These are phyloP conservation scores for Clusia tigrina DNA, from an alignment of 2,888 invertebrate species.

Conservation along the genomic window DNA sequence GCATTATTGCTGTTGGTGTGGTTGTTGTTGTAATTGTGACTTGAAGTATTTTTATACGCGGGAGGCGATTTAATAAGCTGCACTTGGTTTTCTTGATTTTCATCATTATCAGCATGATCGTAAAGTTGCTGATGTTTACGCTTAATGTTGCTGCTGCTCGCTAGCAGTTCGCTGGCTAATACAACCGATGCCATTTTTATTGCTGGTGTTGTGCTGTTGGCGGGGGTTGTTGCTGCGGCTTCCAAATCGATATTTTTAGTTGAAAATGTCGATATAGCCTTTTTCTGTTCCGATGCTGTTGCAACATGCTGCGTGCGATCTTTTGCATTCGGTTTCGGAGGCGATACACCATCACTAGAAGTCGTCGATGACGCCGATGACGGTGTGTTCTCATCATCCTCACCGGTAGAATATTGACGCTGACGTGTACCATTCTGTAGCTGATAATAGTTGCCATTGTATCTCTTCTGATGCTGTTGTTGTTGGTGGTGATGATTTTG, in stretches of 20 bases:
- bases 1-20: slow-evolving; percentile 34
- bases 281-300: slow-evolving; percentile 47
- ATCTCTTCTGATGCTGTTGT: slow-evolving; percentile 38
- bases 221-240: slow-evolving; percentile 44
- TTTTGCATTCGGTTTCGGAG: slow-evolving; percentile 44
- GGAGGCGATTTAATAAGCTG: slow-evolving; percentile 66
- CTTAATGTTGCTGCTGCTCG: slow-evolving; percentile 49
- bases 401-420: slow-evolving; percentile 55
- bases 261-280: slow-evolving; percentile 58
- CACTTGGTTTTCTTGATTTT: slow-evolving; percentile 59
- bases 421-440: slow-evolving; percentile 40
- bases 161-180: slow-evolving; percentile 48
- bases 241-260: slow-evolving; percentile 48
- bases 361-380: slow-evolving; percentile 52
- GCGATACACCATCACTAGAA: slow-evolving; percentile 44
- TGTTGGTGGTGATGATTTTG: slow-evolving; percentile 35
- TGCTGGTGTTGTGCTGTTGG: too few species aligned
- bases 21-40: slow-evolving; percentile 39
- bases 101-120: slow-evolving; percentile 35
- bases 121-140: slow-evolving; percentile 39
- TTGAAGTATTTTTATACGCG: slow-evolving; percentile 59
- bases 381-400: slow-evolving; percentile 58
- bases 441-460: slow-evolving; percentile 16
- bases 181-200: slow-evolving; percentile 46
- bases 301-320: slow-evolving; percentile 37